Conservation (phyloP, 2,888 invertebrate species). For the Drosophila sordidapex region DNA sequence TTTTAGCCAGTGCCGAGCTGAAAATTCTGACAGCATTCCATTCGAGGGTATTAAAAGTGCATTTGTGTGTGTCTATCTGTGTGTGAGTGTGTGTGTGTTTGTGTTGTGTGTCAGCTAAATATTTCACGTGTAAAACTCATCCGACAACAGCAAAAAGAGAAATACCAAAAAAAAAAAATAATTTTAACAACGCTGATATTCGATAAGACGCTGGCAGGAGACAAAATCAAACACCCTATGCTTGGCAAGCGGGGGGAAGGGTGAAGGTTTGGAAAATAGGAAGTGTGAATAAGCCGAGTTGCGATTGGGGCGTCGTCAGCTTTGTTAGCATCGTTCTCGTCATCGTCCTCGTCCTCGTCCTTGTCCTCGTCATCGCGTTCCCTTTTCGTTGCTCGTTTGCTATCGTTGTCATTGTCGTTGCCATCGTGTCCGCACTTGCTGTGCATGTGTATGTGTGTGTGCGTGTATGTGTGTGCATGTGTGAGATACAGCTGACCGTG, state of each 20-base stretch:
- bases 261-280: neutral
- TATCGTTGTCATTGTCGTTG: slow-evolving; percentile 34
- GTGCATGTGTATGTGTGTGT: slow-evolving; percentile 21
- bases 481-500: slow-evolving; percentile 41
- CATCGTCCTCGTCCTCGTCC: neutral
- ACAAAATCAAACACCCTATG: slow-evolving; percentile 1
- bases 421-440: slow-evolving; percentile 39
- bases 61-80: slow-evolving; percentile 9
- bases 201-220: slow-evolving; percentile 57
- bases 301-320: slow-evolving; percentile 42
- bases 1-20: neutral
- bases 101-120: slow-evolving; percentile 34
- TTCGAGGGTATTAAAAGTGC: slow-evolving; percentile 26
- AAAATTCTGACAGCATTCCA: slow-evolving; percentile 16
- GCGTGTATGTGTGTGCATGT: slow-evolving; percentile 20
- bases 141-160: slow-evolving; percentile 41
- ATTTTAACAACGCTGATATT: slow-evolving; percentile 73
- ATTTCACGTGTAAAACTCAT: slow-evolving; percentile 61
- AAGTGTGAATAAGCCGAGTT: slow-evolving; percentile 3
- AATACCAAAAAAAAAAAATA: slow-evolving; percentile 56
- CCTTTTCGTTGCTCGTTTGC: slow-evolving; percentile 11
- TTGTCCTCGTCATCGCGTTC: slow-evolving; percentile 35
- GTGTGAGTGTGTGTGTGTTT: neutral
- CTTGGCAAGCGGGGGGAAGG: neutral
- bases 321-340: slow-evolving; percentile 10